A percentile compares a stretch with the other conserved stretches of the same genome.
Conservation (phyloP, 2,888 invertebrate species). For the Pterostichus madidus region DNA sequence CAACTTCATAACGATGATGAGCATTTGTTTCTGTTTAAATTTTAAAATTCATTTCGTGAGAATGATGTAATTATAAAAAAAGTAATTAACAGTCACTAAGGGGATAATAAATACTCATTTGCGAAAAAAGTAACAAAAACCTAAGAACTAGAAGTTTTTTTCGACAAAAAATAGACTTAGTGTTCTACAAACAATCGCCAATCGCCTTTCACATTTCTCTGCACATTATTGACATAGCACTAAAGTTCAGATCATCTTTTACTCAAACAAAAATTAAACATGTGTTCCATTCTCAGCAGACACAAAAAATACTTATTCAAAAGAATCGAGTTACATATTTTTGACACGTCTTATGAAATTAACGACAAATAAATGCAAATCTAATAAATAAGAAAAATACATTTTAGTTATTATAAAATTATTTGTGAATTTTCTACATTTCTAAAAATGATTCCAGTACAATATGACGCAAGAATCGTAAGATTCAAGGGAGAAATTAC, state of each 20-base stretch:
- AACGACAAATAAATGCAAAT: background rate
- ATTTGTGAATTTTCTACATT: background rate
- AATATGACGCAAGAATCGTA: background rate
- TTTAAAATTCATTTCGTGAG: constrained; percentile 13
- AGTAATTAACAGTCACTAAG: constrained; percentile 6
- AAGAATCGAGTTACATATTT: background rate
- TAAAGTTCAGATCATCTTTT: background rate
- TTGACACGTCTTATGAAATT: background rate
- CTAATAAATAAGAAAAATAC: constrained; percentile 11
- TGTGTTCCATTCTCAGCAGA: background rate
- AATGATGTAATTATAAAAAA: background rate
- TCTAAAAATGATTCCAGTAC: background rate
- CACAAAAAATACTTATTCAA: background rate
- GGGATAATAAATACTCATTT: constrained; percentile 2
- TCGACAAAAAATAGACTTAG: background rate
- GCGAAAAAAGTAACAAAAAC: too few relatives aligned
- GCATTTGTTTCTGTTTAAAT: background rate
- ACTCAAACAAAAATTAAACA: constrained; percentile 2
- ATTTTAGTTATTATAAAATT: background rate
- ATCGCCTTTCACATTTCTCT: constrained; percentile 51
- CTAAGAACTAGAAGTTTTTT: too few relatives aligned
- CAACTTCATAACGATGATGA: constrained; percentile 7
- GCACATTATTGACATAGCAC: constrained; percentile 14
- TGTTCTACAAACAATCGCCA: constrained; percentile 21
- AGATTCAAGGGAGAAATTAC: background rate